Evolutionary conservation across 2,888 invertebrate species (phyloP), one percentile per base, ranked within the genome.

Genomic region (Ophioninae sp.): DNA sequence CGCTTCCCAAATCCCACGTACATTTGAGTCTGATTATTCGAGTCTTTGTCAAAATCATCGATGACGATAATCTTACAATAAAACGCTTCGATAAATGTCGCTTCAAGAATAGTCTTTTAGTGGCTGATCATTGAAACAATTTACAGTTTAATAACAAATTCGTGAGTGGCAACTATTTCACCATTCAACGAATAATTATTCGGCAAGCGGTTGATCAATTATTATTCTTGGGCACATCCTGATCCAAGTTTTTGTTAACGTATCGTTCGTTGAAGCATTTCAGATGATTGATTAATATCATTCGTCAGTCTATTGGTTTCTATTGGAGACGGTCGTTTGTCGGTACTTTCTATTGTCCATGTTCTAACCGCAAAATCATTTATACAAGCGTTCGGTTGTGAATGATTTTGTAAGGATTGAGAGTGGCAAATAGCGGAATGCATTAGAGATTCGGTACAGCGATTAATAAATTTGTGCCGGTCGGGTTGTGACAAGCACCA

Each of bases 391-490:
- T n/a, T 88, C 93, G 87, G 88, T 93, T 74, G 72, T 80, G 71
- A 63, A 71, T 58, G 86, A 72, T 51, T 64, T 81, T 44, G 83
- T 84, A 64, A 85, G 41, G 81, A 79, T 69, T 64, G 44, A 59
- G 20, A 56, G 30, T 51, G 56, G 65, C 74, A 65, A 81, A 68
- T 72, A 73, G 75, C 56, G 72, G 22, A 65, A 72, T 68, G 77
- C 78, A 67, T 79, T 86, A 86, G 85, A 85, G 83, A 80, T 84
- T 85, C 81, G 85, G 75, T 63, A 44, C 17, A 87, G 85, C 89
- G 88, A 90, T 90, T 90, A 90, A 90, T 90, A 90, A 90, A 90
- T 90, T 90, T 90, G 89, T 88, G 88, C 87, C 87, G 88, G 85
- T 85, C 82, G 87, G 85, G 86, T 86, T 86, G 83, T 83, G 86